phyloP scores from a whole-genome alignment of 23 tunicate species.

The Ascidia mentula region DNA sequence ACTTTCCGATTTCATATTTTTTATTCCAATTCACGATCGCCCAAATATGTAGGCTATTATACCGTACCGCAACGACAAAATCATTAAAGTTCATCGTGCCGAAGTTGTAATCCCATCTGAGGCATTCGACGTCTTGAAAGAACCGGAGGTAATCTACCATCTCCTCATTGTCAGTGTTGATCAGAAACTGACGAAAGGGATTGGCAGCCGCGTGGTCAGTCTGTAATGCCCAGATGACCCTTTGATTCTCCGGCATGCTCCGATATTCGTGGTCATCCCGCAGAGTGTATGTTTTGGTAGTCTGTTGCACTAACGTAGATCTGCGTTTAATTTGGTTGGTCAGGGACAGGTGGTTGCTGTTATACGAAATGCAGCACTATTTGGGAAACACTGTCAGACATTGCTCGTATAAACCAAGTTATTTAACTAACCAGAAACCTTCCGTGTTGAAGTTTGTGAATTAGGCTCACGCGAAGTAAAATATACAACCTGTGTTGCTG shows the following conservation, averaged over 20 bases:
- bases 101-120: constrained; percentile 57
- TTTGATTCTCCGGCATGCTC: constrained; percentile 29
- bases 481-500: too few relatives aligned
- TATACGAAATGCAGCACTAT: too few relatives aligned
- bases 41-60: too few relatives aligned
- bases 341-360: too few relatives aligned
- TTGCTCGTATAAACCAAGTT: too few relatives aligned
- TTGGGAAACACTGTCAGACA: too few relatives aligned
- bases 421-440: too few relatives aligned
- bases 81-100: constrained; percentile 44
- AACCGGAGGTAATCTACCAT: constrained; percentile 38
- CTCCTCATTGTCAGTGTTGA: constrained; percentile 41
- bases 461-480: too few relatives aligned
- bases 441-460: too few relatives aligned
- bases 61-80: constrained; percentile 59
- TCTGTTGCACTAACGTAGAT: background rate
- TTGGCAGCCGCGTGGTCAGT: constrained; percentile 70
- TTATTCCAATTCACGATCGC: too few relatives aligned
- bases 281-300: constrained; percentile 31
- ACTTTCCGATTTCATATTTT: too few relatives aligned
- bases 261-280: constrained; percentile 44
- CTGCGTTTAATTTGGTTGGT: background rate
- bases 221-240: constrained; percentile 70
- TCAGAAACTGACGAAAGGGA: constrained; percentile 63
- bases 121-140: constrained; percentile 74